Conservation (phyloP, 2,113 vertebrate genomes). For the Salvelinus sp. region DNA sequence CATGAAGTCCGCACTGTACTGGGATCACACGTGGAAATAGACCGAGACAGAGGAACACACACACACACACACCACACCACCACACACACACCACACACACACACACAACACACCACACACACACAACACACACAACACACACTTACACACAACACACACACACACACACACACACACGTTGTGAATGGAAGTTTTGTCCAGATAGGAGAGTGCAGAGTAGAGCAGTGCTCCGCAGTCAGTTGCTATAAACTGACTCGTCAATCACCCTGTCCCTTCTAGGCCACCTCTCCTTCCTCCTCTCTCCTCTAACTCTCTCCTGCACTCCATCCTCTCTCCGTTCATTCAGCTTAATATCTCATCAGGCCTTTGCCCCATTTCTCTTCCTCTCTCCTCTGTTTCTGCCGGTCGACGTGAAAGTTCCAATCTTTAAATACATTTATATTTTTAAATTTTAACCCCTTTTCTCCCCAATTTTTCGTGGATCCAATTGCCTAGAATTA, state of each 20-base stretch:
- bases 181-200: not conserved
- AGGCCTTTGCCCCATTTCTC: not conserved
- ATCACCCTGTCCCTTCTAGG: conserved; percentile 58
- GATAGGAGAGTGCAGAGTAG: conserved; percentile 26
- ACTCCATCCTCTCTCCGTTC: conserved; percentile 10
- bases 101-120: conserved; percentile 4
- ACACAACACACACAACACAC: conserved; percentile 8
- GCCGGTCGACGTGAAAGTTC: too few species aligned
- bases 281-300: conserved; percentile 52
- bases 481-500: too few species aligned
- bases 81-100: conserved; percentile 1
- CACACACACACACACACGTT: conserved; percentile 24
- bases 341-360: not conserved
- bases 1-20: not conserved
- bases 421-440: too few species aligned
- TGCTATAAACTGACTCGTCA: conserved; percentile 51
- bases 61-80: not conserved
- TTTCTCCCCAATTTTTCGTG: too few species aligned
- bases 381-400: conserved; percentile 18
- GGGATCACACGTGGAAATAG: not conserved
- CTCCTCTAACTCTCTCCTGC: conserved; percentile 8
- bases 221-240: conserved; percentile 8
- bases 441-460: too few species aligned
- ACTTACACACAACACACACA: conserved; percentile 7
- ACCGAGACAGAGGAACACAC: conserved; percentile 27